Base-by-base conservation (phyloP, 2,888 invertebrate genomes). In the Linyphia triangularis region DNA sequence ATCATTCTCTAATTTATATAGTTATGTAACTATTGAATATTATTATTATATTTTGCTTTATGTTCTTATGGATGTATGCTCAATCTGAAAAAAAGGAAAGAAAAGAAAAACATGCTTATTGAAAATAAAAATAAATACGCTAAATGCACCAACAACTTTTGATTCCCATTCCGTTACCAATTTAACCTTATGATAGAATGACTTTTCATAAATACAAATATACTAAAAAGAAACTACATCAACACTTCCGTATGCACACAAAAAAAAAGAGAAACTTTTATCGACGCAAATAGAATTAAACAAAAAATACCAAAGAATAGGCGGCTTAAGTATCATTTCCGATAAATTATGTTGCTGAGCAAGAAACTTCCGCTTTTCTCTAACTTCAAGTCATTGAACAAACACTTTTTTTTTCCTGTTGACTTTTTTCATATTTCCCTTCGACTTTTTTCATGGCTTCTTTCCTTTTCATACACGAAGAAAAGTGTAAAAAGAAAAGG, bases 321-420 rank as follows among this genome's bases (percentile, higher is more conserved):
- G 43, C 72, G 37, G 61, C 43, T 26, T 43, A 84, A 84, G 84
- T 67, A 79, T 22, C 72, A 85, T 72, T 85, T 85, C 72, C 85
- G 65, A 85, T 72, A 72, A 85, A 85, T 85, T 85, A 85, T 85
- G 79, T 51, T 59, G 57, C 57, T 72, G 19, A 72, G 72, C 63
- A 24, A 26, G 37, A 72, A 72, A 79, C 79, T 79, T 85, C 78
- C 79, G 79, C 61, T 65, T 65, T 83, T 78, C 33, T 43, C 28
- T 30, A 83, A 83, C 63, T 40, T 51, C 65, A 51, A 63, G 63
- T 19, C 75, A 84, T 77, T 77, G 75, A 84, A 85, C 85, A 85
- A 85, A 85, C 63, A 85, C 24, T 51, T 70, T 61, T 72, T 77
- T 69, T 72, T 59, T 22, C 24, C 51, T 33, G 30, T n/a, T n/a